Evolutionary conservation across 2,888 invertebrate genomes (phyloP).

Genomic region (Orchesellides sinensis): DNA sequence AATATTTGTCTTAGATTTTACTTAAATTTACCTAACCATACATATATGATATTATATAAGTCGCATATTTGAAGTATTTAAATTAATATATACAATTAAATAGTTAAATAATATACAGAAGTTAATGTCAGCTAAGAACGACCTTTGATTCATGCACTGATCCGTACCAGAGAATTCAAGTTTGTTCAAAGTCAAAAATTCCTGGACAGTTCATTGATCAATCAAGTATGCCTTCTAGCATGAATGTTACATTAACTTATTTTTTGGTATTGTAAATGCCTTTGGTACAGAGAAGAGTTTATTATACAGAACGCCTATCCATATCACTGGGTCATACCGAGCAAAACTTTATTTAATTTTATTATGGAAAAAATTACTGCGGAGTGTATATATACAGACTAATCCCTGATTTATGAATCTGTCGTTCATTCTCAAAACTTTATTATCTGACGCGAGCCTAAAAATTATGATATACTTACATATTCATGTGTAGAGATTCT

Average conservation of each 20-base stretch:
- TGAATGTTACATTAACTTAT: not conserved
- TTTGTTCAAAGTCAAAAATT: too few species aligned
- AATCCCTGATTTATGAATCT: slow-evolving; percentile 33
- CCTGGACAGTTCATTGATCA: too few species aligned
- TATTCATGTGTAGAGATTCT: not conserved
- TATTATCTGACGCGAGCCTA: not conserved
- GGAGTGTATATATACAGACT: not conserved
- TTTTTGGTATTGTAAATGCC: slow-evolving; percentile 44
- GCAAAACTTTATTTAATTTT: not conserved
- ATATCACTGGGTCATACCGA: slow-evolving; percentile 4
- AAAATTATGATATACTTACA: not conserved
- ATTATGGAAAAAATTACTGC: not conserved
- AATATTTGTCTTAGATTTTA: too few species aligned
- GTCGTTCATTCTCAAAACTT: not conserved
- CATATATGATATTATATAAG: too few species aligned
- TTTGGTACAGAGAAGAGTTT: slow-evolving; percentile 27
- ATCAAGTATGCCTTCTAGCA: too few species aligned
- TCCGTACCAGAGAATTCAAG: too few species aligned
- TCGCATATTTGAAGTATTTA: too few species aligned
- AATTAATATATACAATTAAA: too few species aligned
- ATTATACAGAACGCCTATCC: not conserved
- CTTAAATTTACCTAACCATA: too few species aligned
- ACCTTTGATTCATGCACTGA: too few species aligned
- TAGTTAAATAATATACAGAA: too few species aligned
- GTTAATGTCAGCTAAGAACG: too few species aligned